A percentile compares a stretch with the other conserved stretches of the same genome.
These are phyloP conservation scores for Paramisgurnus dabryanus DNA, from an alignment of 2,113 vertebrate genomes.

Conservation along the genomic window DNA sequence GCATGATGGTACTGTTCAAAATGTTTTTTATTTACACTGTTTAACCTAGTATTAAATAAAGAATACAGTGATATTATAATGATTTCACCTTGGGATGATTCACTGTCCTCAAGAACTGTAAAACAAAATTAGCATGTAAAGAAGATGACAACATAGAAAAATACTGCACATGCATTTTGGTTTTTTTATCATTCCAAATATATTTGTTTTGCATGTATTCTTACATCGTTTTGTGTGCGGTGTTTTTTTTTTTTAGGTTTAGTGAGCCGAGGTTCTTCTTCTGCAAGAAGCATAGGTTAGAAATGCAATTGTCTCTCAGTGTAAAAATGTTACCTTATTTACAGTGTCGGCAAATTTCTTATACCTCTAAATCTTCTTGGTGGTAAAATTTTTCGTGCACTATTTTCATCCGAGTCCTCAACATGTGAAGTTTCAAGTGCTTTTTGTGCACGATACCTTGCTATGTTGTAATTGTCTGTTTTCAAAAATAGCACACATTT, in stretches of 20 bases:
- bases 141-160: neutral
- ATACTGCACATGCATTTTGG: neutral
- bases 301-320: neutral
- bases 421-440: neutral
- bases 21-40: neutral
- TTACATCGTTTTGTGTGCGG: neutral
- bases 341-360: neutral
- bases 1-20: neutral
- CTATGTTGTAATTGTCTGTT: neutral
- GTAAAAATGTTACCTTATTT: neutral
- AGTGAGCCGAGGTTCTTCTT: neutral
- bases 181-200: neutral
- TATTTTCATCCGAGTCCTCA: neutral
- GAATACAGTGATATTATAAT: neutral
- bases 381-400: neutral
- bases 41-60: too few relatives aligned
- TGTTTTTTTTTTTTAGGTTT: neutral
- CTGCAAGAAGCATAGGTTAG: neutral
- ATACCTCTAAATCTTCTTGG: conserved; percentile 8
- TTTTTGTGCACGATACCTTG: neutral
- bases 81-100: neutral
- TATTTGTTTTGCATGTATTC: neutral
- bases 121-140: neutral
- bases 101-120: neutral
- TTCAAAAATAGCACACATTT: neutral